Evolutionary conservation across 2,113 vertebrate genomes (phyloP).

Genomic region (Phalacrocorax pelagicus): DNA sequence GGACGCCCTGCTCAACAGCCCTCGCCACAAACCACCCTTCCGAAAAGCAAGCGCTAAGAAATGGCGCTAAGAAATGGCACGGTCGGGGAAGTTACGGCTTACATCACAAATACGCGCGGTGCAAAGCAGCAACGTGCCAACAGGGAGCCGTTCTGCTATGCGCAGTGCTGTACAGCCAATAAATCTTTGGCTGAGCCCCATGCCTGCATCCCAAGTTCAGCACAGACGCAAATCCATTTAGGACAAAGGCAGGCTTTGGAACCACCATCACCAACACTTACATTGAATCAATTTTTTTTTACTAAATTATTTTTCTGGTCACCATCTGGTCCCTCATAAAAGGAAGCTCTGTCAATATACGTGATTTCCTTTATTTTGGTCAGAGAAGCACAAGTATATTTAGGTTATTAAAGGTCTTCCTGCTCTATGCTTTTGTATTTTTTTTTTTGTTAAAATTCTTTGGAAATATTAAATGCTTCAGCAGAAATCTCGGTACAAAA

Average conservation of each 20-base stretch:
- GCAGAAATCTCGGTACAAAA: background rate
- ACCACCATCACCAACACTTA: background rate
- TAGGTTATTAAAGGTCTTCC: background rate
- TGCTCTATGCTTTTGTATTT: background rate
- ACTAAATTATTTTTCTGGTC: background rate
- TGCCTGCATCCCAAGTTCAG: background rate
- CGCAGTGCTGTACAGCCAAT: no score
- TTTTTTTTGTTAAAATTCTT: background rate
- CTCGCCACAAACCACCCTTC: background rate
- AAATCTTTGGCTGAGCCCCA: background rate
- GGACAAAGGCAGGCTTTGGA: background rate
- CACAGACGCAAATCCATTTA: background rate
- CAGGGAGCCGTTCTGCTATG: background rate
- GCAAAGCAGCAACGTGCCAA: background rate
- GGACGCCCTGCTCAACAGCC: background rate
- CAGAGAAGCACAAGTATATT: background rate
- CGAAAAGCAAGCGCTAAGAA: background rate
- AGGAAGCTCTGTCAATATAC: background rate
- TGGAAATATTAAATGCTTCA: constrained; percentile 9
- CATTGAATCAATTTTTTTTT: background rate
- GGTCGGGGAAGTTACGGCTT: accelerated
- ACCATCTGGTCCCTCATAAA: background rate
- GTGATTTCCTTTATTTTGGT: background rate
- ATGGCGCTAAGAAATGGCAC: no score
- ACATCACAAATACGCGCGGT: accelerated